Evolutionary conservation across 2,797 vertebrate genomes (phyloP).

Genomic region (Clamator glandarius): DNA sequence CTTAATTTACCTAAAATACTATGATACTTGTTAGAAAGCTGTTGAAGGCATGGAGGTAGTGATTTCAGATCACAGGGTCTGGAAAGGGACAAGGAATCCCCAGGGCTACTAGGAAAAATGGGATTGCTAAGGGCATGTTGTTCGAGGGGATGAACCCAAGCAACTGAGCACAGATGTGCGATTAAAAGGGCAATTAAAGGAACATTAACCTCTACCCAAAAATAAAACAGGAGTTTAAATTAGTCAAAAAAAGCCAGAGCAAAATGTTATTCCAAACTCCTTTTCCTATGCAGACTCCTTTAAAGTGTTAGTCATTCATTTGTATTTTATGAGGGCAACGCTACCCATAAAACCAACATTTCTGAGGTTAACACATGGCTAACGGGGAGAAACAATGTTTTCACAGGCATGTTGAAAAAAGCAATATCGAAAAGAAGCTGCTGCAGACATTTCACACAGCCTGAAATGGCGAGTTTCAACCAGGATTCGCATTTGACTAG

Average conservation of each 20-base stretch:
- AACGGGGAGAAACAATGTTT: slow-evolving; percentile 54
- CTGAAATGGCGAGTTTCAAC: not conserved
- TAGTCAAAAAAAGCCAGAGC: slow-evolving; percentile 33
- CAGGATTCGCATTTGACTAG: not conserved
- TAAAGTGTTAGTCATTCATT: slow-evolving; percentile 53
- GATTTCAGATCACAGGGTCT: not conserved
- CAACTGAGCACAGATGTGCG: slow-evolving; percentile 29
- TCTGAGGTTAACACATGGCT: slow-evolving; percentile 64
- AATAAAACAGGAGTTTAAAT: slow-evolving; percentile 70
- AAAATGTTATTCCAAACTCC: slow-evolving; percentile 66
- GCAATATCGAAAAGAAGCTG: too few species aligned
- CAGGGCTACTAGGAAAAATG: not conserved
- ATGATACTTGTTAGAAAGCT: not conserved
- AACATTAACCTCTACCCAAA: slow-evolving; percentile 70
- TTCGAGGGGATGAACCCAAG: not conserved
- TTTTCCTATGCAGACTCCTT: slow-evolving; percentile 32
- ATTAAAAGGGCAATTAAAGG: slow-evolving; percentile 68
- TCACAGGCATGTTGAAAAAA: not conserved
- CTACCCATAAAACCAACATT: slow-evolving; percentile 57
- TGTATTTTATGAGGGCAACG: slow-evolving; percentile 64
- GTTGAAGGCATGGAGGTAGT: not conserved
- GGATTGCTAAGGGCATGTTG: not conserved
- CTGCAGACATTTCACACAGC: too few species aligned
- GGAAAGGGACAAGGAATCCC: slow-evolving; percentile 2
- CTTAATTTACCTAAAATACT: not conserved